Percentiles rank a stretch among this genome's conserved stretches.
phyloP scores from a whole-genome alignment of 2,113 vertebrate species.

The Saimiri boliviensis region DNA sequence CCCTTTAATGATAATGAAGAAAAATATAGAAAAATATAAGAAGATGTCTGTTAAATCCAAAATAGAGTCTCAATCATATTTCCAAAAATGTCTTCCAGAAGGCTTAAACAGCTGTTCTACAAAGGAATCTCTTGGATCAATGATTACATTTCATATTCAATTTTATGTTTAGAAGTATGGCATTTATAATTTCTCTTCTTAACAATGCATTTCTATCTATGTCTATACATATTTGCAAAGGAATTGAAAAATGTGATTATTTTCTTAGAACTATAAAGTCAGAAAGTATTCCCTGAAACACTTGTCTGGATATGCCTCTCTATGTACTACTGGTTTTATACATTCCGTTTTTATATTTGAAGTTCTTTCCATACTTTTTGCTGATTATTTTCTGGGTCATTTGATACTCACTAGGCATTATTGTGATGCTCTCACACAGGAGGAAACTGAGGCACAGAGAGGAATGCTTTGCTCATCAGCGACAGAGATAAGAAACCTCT shows the following conservation, averaged over 20 bases:
- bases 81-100: constrained; percentile 76
- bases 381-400: background rate
- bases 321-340: background rate
- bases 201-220: constrained; percentile 29
- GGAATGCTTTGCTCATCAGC: background rate
- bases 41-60: constrained; percentile 62
- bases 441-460: background rate
- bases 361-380: background rate
- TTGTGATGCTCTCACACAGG: background rate
- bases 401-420: background rate
- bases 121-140: constrained; percentile 69
- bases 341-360: background rate
- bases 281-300: background rate
- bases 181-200: constrained; percentile 62
- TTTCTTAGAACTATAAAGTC: background rate
- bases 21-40: constrained; percentile 61
- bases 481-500: background rate
- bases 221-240: background rate
- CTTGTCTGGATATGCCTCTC: background rate
- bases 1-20: constrained; percentile 68
- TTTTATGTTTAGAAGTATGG: constrained; percentile 68
- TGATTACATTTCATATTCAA: constrained; percentile 63
- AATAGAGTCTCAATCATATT: constrained; percentile 75
- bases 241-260: background rate
- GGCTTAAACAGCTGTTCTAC: constrained; percentile 75